Evolutionary conservation across 2,797 vertebrate species (phyloP), one percentile per base, ranked within the genome.

Genomic region (Picus viridis): DNA sequence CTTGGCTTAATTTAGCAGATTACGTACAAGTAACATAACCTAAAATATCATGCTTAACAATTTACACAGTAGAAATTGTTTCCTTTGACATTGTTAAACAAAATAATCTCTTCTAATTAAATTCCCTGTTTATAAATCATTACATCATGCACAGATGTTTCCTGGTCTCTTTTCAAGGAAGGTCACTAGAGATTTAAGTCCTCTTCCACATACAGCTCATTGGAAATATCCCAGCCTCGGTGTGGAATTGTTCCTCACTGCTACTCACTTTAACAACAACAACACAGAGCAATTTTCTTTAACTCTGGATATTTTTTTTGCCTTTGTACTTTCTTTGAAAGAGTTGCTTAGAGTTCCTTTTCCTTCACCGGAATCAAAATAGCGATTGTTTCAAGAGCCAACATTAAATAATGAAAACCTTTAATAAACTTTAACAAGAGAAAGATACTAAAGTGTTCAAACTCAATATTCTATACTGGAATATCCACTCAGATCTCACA

Each of bases 111-210:
- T 67, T 67, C 67, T 29, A 88, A 76, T 70, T 73, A 86, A 88
- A 89, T 79, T 81, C 77, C 16, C 61, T 43, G 24, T 36, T 81
- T 49, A 75, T 32, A 88, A 81, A 45, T 39, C 78, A 83, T 89
- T 72, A 93, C 74, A 73, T 86, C 67, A 92, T 43, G 32, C 65
- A 76, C 88, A 95, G 89, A 79, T 92, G 89, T 87, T 94, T 96
- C 86, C 90, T 77, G 65, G 72, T 61, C 71, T 86, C 77, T 76
- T 86, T 72, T 88, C 74, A 93, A 73, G 64, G 64, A 84, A 78
- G 36, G 64, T 67, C 91, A 92, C 16, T 32, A 19, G 72, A 83
- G 67, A 67, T 70, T 91, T 63, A 65, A 75, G 39, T 47, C 26
- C 43, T 87, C 92, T 77, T 57, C 82, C 93, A 72, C 10, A 54